A percentile compares a stretch with the other conserved stretches of the same genome.
phyloP scores from a whole-genome alignment of 1,140 invertebrate genomes.

The Drosophila nebulosa region DNA sequence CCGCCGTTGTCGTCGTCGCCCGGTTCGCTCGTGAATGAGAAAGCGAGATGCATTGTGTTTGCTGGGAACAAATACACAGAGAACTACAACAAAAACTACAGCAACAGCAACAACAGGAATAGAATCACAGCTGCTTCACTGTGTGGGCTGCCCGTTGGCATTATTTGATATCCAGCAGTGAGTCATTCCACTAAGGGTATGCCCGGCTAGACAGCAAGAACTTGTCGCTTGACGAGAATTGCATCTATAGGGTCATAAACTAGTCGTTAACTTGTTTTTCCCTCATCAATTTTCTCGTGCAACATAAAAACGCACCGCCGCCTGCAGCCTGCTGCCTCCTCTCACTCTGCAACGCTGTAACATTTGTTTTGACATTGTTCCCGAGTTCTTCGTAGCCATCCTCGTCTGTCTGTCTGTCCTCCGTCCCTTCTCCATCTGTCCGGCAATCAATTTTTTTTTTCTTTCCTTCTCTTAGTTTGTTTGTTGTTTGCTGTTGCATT shows the following conservation, averaged over 20 bases:
- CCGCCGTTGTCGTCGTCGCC: not conserved
- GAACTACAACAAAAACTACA: slow-evolving; percentile 30
- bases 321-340: not conserved
- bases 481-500: slow-evolving; percentile 29
- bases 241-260: not conserved
- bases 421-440: not conserved
- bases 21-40: too few species aligned
- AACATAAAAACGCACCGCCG: slow-evolving; percentile 39
- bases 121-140: slow-evolving; percentile 37
- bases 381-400: not conserved
- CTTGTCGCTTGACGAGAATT: not conserved
- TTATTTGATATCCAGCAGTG: not conserved
- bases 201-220: not conserved
- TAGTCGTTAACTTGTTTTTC: not conserved
- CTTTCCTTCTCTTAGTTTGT: not conserved
- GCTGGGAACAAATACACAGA: slow-evolving; percentile 38
- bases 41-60: slow-evolving; percentile 29
- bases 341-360: slow-evolving; percentile 7
- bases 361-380: slow-evolving; percentile 50
- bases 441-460: slow-evolving; percentile 31
- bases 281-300: not conserved
- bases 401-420: slow-evolving; percentile 1
- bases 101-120: not conserved
- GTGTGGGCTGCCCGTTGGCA: slow-evolving; percentile 3
- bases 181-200: not conserved